These are phyloP conservation scores for Herpetotheres cachinnans DNA, from an alignment of 2,113 vertebrate species.

Conservation along the genomic window DNA sequence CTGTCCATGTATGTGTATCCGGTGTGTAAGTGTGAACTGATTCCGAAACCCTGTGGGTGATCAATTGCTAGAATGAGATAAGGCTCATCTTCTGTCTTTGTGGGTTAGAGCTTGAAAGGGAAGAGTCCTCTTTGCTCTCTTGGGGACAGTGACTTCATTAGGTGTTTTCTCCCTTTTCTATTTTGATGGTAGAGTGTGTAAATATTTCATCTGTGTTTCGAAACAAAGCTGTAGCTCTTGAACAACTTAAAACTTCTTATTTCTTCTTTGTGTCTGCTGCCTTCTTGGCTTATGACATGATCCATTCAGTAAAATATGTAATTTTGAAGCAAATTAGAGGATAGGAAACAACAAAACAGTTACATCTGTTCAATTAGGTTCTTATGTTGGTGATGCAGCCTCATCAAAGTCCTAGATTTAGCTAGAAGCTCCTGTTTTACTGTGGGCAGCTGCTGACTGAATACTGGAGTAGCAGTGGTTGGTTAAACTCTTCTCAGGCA, in stretches of 20 bases:
- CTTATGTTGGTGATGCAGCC: not conserved
- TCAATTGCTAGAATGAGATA: not conserved
- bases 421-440: not conserved
- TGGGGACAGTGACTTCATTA: not conserved
- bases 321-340: not conserved
- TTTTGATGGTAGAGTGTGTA: not conserved
- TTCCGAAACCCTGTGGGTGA: not conserved
- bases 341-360: not conserved
- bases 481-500: not conserved
- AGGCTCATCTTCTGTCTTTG: not conserved
- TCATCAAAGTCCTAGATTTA: not conserved
- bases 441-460: not conserved
- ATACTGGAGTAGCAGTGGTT: not conserved
- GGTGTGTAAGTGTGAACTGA: not conserved
- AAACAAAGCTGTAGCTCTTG: not conserved
- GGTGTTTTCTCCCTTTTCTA: not conserved
- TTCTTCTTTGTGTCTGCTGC: not conserved
- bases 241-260: not conserved
- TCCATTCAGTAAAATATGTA: not conserved
- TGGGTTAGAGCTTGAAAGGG: not conserved
- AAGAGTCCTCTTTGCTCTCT: not conserved
- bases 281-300: not conserved
- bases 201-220: not conserved
- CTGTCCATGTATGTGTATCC: accelerated
- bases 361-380: not conserved